Conservation (phyloP, 35 echinoderm and acorn worm genomes). For the Ptychodera flava region DNA sequence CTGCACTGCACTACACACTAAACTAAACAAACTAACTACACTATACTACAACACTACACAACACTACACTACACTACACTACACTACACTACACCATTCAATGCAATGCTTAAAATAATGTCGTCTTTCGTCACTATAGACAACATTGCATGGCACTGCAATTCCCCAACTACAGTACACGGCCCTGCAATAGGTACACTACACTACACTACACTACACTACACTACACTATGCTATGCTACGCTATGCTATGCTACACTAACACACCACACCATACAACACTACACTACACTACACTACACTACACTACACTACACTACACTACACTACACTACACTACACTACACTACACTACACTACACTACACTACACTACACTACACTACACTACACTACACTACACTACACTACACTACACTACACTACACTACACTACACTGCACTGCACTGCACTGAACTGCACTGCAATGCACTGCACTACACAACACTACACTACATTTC, state of each 20-base stretch:
- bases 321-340: not conserved
- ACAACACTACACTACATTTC: no score
- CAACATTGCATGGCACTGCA: constrained; percentile 7
- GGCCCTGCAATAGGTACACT: not conserved
- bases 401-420: no score
- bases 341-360: not conserved
- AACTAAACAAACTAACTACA: not conserved
- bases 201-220: constrained; percentile 17
- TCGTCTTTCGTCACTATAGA: not conserved
- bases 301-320: not conserved
- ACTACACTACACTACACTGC: no score
- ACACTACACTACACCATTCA: constrained; percentile 12
- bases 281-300: not conserved
- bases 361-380: not conserved
- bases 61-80: constrained; percentile 7
- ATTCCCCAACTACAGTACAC: constrained; percentile 2
- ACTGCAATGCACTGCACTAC: no score
- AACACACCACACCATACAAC: not conserved
- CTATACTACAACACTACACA: constrained; percentile 12
- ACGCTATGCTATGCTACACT: not conserved
- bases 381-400: no score
- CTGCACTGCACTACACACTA: constrained; percentile 8
- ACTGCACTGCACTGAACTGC: no score
- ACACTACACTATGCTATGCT: constrained; percentile 8
- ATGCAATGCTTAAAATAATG: not conserved